A percentile compares a stretch with the other conserved stretches of the same genome.
Conservation (phyloP, 2,888 invertebrate species). For the Caenorhabditis sp. region DNA sequence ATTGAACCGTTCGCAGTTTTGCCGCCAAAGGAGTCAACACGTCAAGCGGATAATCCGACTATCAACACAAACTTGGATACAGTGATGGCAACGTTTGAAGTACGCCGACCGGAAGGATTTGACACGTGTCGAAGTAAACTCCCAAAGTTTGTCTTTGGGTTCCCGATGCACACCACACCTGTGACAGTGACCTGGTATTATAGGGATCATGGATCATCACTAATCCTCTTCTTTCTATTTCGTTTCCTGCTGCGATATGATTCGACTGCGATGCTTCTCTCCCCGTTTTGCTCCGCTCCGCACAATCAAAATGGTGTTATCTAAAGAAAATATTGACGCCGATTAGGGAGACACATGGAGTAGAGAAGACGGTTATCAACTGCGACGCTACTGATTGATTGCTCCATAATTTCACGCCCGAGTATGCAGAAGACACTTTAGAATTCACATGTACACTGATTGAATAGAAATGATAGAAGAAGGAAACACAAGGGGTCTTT, state of each 20-base stretch:
- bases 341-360: slow-evolving; percentile 44
- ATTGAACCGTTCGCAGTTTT: background rate
- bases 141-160: slow-evolving; percentile 1
- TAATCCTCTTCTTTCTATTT: background rate
- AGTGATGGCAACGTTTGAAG: slow-evolving; percentile 34
- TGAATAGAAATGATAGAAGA: background rate
- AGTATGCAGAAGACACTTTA: slow-evolving; percentile 26
- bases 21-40: slow-evolving; percentile 62
- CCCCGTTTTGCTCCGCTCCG: background rate
- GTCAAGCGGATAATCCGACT: slow-evolving; percentile 59
- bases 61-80: slow-evolving; percentile 56
- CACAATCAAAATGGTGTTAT: slow-evolving; percentile 55
- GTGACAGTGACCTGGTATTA: background rate
- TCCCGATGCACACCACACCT: background rate
- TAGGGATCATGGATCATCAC: background rate
- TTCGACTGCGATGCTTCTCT: background rate
- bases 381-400: slow-evolving; percentile 54
- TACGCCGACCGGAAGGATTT: slow-evolving; percentile 48
- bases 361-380: slow-evolving; percentile 46
- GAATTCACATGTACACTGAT: slow-evolving; percentile 12
- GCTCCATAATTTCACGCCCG: slow-evolving; percentile 57
- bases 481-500: background rate
- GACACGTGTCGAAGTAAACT: slow-evolving; percentile 26
- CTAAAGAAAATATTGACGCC: slow-evolving; percentile 60
- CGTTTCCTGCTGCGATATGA: background rate